Evolutionary conservation across 2,113 vertebrate species (phyloP).

Genomic region (Aspidoscelis tigris): DNA sequence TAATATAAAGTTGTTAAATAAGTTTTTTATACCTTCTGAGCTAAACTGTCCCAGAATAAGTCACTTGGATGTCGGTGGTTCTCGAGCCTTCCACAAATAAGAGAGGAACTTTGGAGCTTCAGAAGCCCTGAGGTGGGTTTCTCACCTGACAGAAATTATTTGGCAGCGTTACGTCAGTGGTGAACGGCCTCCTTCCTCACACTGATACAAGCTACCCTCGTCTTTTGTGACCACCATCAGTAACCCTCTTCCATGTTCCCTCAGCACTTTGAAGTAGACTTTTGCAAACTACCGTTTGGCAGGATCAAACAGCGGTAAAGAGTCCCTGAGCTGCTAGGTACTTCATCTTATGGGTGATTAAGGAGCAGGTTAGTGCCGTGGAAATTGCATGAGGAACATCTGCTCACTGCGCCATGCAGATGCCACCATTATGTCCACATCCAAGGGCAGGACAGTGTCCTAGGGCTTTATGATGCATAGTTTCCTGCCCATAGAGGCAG

Average conservation of each 20-base stretch:
- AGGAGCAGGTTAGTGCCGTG: too few species aligned
- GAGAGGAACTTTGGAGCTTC: background rate
- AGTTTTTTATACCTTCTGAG: slow-evolving; percentile 51
- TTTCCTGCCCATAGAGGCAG: too few species aligned
- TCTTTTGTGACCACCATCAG: background rate
- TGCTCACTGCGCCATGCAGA: too few species aligned
- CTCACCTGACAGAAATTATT: background rate
- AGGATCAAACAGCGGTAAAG: too few species aligned
- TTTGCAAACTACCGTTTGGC: too few species aligned
- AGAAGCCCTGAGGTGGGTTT: background rate
- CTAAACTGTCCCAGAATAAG: slow-evolving; percentile 34
- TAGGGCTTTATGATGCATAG: too few species aligned
- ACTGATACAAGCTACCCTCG: background rate
- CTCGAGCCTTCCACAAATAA: background rate
- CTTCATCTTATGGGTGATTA: too few species aligned
- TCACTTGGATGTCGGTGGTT: background rate
- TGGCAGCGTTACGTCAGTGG: background rate
- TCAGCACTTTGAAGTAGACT: background rate
- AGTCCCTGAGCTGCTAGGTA: too few species aligned
- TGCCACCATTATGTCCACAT: too few species aligned
- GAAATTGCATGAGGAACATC: too few species aligned
- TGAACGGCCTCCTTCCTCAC: background rate
- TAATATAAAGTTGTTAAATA: slow-evolving; percentile 71
- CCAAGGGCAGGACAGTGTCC: too few species aligned
- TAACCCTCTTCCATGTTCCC: too few species aligned